phyloP scores from a whole-genome alignment of 1,140 invertebrate genomes.

The Mya arenaria region DNA sequence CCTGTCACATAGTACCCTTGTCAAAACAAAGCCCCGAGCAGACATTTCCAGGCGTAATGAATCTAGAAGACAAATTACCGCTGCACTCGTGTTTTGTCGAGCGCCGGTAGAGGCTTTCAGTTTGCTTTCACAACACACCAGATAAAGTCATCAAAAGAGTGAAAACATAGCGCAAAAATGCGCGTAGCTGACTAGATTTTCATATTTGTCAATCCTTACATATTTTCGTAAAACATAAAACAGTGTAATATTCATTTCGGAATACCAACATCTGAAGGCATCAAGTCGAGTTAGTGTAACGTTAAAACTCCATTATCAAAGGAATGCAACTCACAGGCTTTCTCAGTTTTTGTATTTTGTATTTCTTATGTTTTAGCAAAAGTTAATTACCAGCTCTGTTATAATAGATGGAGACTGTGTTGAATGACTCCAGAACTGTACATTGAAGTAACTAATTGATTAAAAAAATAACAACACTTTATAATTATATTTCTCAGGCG shows the following conservation, averaged over 20 bases:
- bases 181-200: constrained; percentile 45
- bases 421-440: too few species aligned
- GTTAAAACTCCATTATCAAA: constrained; percentile 55
- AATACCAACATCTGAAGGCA: constrained; percentile 53
- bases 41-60: not conserved
- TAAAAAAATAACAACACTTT: too few species aligned
- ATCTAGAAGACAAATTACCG: not conserved
- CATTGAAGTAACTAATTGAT: too few species aligned
- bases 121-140: constrained; percentile 53
- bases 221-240: constrained; percentile 47
- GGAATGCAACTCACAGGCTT: constrained; percentile 41
- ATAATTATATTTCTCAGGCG: too few species aligned
- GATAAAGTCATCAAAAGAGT: constrained; percentile 49
- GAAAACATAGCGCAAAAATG: constrained; percentile 56
- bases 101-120: not conserved
- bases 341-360: not conserved
- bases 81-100: not conserved
- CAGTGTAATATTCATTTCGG: constrained; percentile 55
- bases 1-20: not conserved
- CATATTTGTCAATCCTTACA: constrained; percentile 54
- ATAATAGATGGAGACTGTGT: too few species aligned
- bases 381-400: too few species aligned
- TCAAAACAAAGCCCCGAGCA: not conserved
- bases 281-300: constrained; percentile 54
- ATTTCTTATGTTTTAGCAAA: not conserved